Evolutionary conservation across 2,113 vertebrate species (phyloP), one percentile per base, ranked within the genome.

Genomic region (Rhabdornis inornatus): DNA sequence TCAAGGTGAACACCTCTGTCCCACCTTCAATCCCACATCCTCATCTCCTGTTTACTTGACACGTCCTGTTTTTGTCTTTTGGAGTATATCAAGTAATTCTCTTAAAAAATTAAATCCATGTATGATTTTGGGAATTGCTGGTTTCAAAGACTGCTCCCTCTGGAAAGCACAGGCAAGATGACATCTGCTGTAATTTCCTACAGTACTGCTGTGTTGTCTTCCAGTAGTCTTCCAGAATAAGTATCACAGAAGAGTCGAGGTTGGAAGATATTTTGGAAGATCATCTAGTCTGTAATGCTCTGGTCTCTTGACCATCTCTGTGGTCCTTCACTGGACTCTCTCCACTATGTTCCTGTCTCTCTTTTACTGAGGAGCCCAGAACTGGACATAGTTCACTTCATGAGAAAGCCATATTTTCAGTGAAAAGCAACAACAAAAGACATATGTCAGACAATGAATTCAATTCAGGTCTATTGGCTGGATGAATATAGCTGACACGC

Each of bases 11-110:
- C 30, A 70, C 33, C 23, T 63, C 9, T 0, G 66, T 47, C 14
- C 9, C 12, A 70, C 31, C 37, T 84, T 69, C 42, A 27, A 5
- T 55, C 39, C 37, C 40, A 77, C 10, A 3, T 65, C 10, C 18
- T 55, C 10, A 59, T 37, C 19, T 44, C 5, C 45, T 77, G 9
- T 37, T n/a, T 39, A 23, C 12, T 60, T 1, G 0, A 4, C 31
- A 22, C 1, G 1, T 56, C 39, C 44, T 82, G 6, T 1, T 90
- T 75, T 53, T 39, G 9, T 52, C 17, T 91, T 85, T 87, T 27
- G 42, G 35, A 95, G 19, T 2, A 24, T n/a, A 77, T 45, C 5
- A 85, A 60, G n/a, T 18, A 35, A 9, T 74, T 56, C 5, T 84
- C 35, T 83, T 49, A 80, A 81, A 81, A 91, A 53, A 37, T 25